Conservation (phyloP, 2,888 invertebrate species). For the Erebia aethiops region DNA sequence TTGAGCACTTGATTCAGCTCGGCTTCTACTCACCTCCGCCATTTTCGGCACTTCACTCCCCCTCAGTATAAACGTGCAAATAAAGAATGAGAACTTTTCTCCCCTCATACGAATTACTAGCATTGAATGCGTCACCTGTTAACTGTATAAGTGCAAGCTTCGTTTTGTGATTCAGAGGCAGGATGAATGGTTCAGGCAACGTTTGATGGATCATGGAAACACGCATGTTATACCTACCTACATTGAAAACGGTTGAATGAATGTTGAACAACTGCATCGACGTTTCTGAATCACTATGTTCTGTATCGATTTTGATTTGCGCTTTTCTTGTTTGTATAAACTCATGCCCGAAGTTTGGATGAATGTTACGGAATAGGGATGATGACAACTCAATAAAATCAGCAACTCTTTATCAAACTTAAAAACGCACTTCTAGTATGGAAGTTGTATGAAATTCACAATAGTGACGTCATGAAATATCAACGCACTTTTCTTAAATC, state of each 20-base stretch:
- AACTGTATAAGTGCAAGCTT: conserved; percentile 52
- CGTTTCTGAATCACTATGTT: conserved; percentile 19
- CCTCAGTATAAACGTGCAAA: conserved; percentile 45
- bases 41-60: conserved; percentile 41
- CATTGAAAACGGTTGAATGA: conserved; percentile 26
- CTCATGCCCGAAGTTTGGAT: not conserved
- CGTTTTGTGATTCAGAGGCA: conserved; percentile 61
- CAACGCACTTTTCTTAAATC: too few relatives aligned
- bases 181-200: conserved; percentile 52
- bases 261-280: conserved; percentile 25
- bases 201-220: conserved; percentile 30
- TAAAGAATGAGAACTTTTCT: conserved; percentile 42
- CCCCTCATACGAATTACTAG: conserved; percentile 41
- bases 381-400: too few relatives aligned
- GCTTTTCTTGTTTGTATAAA: not conserved
- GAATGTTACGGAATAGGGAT: not conserved
- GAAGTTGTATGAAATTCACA: too few relatives aligned
- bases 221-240: conserved; percentile 28
- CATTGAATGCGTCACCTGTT: conserved; percentile 65
- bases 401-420: too few relatives aligned
- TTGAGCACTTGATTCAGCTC: conserved; percentile 24
- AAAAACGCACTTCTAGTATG: too few relatives aligned
- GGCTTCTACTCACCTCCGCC: conserved; percentile 35
- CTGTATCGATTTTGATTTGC: not conserved
- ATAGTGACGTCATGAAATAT: too few relatives aligned